phyloP scores from a whole-genome alignment of 2,797 vertebrate genomes.

The Thunnus albacares region DNA sequence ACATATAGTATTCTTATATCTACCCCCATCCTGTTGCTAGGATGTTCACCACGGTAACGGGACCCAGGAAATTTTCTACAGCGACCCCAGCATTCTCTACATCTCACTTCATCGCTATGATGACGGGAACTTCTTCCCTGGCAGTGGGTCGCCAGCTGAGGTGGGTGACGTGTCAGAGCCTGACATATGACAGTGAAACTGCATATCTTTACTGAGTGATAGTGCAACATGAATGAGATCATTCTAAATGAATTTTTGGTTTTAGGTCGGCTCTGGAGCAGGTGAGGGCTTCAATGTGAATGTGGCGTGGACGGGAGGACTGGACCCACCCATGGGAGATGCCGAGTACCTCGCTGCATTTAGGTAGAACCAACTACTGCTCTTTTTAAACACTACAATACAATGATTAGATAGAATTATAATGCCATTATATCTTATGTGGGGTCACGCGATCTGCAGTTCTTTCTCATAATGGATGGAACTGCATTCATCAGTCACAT shows the following conservation, averaged over 20 bases:
- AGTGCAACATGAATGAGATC: not conserved
- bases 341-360: constrained; percentile 96
- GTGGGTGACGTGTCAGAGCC: constrained; percentile 72
- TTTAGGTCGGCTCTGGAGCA: constrained; percentile 91
- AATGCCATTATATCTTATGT: too few species aligned
- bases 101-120: constrained; percentile 97
- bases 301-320: constrained; percentile 94
- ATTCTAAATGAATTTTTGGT: not conserved
- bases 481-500: too few species aligned
- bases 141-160: constrained; percentile 93
- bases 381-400: constrained; percentile 6
- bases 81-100: constrained; percentile 93
- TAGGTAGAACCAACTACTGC: constrained; percentile 83
- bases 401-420: not conserved
- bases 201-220: not conserved
- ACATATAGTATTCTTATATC: not conserved
- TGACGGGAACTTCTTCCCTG: constrained; percentile 95
- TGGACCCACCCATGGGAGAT: constrained; percentile 97
- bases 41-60: constrained; percentile 98
- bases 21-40: constrained; percentile 71
- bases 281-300: constrained; percentile 97
- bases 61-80: constrained; percentile 96
- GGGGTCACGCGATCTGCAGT: not conserved
- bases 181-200: not conserved
- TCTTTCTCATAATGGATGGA: not conserved